phyloP scores from a whole-genome alignment of 2,797 vertebrate species.

The Cirrhinus mrigala region DNA sequence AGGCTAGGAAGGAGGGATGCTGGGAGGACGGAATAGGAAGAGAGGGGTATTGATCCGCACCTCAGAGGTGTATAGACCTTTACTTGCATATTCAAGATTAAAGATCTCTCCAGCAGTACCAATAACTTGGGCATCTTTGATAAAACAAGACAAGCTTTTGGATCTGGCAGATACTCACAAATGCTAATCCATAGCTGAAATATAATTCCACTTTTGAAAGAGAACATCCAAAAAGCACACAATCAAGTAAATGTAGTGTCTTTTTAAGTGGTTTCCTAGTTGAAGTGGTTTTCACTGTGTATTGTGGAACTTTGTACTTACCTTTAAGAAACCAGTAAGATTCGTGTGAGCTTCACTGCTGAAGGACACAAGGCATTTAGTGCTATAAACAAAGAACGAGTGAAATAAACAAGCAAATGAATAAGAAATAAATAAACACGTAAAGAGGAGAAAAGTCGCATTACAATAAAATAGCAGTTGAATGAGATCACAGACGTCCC shows the following conservation, averaged over 20 bases:
- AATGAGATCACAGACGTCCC: not conserved
- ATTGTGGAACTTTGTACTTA: constrained; percentile 9
- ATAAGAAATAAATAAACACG: not conserved
- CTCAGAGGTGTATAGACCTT: constrained; percentile 27
- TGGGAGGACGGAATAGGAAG: not conserved
- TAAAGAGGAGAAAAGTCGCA: not conserved
- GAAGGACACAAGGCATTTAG: not conserved
- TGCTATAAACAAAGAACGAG: not conserved
- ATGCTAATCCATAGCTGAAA: not conserved
- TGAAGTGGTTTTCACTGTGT: not conserved
- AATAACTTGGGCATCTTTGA: constrained; percentile 8
- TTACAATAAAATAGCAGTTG: constrained; percentile 10
- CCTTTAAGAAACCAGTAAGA: no score
- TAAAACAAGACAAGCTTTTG: not conserved
- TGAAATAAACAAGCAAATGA: not conserved
- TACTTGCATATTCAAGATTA: constrained; percentile 40
- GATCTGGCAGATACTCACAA: not conserved
- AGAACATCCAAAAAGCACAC: not conserved
- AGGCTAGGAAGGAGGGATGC: constrained; percentile 32
- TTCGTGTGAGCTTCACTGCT: not conserved
- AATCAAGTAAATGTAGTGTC: not conserved
- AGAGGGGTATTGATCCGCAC: constrained; percentile 28
- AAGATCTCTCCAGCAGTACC: not conserved
- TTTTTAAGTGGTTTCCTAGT: not conserved
- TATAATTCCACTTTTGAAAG: not conserved